Evolutionary conservation across 1,140 invertebrate species (phyloP).

Genomic region (Megalonaias nervosa): DNA sequence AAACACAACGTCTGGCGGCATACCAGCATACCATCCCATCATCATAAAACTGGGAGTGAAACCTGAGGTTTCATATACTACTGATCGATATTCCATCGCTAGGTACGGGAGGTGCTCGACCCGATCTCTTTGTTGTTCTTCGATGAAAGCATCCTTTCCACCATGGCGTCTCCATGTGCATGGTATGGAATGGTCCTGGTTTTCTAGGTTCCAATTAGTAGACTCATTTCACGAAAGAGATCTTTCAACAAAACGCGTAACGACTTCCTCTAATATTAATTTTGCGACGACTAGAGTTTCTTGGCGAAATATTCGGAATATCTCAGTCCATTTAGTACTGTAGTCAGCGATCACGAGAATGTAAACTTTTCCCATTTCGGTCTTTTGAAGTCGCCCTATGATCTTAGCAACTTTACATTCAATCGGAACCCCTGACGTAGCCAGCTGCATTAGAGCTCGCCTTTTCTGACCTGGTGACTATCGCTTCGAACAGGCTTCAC

Average conservation of each 20-base stretch:
- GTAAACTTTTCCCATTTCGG: conserved; percentile 26
- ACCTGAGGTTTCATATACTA: conserved; percentile 34
- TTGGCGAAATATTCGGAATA: conserved; percentile 23
- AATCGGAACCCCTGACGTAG: conserved; percentile 9
- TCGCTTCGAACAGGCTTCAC: conserved; percentile 11
- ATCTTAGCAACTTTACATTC: conserved; percentile 29
- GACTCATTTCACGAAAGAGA: conserved; percentile 39
- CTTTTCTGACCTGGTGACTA: conserved; percentile 7
- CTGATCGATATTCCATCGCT: conserved; percentile 37
- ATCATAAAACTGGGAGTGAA: too few relatives aligned
- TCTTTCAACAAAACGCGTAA: conserved; percentile 30
- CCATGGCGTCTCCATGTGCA: conserved; percentile 42
- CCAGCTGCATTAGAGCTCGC: conserved; percentile 18
- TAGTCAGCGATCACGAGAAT: conserved; percentile 28
- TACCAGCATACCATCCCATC: conserved; percentile 28
- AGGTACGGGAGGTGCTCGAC: conserved; percentile 35
- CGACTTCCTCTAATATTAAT: conserved; percentile 33
- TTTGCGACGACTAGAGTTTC: conserved; percentile 35
- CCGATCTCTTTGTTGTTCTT: conserved; percentile 42
- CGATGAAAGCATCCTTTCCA: conserved; percentile 51
- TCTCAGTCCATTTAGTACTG: conserved; percentile 37
- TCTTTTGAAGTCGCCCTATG: conserved; percentile 21
- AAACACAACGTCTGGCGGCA: conserved; percentile 13
- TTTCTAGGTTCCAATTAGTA: conserved; percentile 37
- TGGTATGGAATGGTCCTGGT: conserved; percentile 44